phyloP scores from a whole-genome alignment of 2,888 invertebrate species.

The Machimus rusticus region DNA sequence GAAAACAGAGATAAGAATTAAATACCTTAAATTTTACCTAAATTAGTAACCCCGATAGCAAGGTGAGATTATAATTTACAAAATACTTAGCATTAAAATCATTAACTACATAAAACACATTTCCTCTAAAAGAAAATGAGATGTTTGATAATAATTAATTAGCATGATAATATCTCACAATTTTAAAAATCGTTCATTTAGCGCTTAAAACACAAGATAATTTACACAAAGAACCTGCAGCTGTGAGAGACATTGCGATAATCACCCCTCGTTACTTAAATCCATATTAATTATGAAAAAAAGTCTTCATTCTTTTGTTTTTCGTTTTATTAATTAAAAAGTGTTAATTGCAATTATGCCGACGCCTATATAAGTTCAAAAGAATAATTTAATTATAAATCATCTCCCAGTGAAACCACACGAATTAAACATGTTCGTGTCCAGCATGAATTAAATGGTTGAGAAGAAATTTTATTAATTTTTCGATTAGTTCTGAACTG shows the following conservation, averaged over 20 bases:
- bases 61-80: too few relatives aligned
- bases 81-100: too few relatives aligned
- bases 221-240: neutral
- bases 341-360: neutral
- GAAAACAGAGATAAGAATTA: too few relatives aligned
- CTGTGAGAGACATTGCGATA: neutral
- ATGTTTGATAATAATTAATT: neutral
- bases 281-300: neutral
- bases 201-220: neutral
- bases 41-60: too few relatives aligned
- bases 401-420: neutral
- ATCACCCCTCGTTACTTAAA: neutral
- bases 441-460: neutral
- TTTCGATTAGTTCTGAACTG: neutral
- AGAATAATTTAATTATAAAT: neutral
- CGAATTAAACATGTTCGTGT: neutral
- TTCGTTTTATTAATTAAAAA: neutral
- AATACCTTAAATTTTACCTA: too few relatives aligned
- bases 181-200: neutral
- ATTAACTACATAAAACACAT: too few relatives aligned
- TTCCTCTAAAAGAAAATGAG: neutral
- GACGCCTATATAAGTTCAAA: neutral
- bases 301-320: neutral
- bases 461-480: neutral
- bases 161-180: neutral